Evolutionary conservation across 1,140 invertebrate species (phyloP), one percentile per base, ranked within the genome.

Genomic region (Myzus persicae): DNA sequence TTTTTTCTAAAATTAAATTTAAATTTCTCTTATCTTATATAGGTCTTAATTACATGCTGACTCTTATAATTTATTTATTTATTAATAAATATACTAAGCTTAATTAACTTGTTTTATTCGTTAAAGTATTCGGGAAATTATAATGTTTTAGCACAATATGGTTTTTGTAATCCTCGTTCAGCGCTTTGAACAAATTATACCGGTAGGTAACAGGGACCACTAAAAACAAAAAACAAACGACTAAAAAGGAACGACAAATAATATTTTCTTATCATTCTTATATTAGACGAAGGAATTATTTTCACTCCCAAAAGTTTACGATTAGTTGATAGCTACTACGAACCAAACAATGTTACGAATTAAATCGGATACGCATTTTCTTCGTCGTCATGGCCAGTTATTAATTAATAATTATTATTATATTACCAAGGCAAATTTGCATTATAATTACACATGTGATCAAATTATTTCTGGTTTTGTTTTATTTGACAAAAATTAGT

Each of bases 61-160:
- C 11, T n/a, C 36, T 76, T 76, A 76, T 76, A 76, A 76, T 76
- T 76, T n/a, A 54, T 22, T 22, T 51, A 67, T 67, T 67, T 67
- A 31, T 67, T 67, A n/a, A n/a, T 76, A 76, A n/a, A 18, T 76
- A 76, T 76, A n/a, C 31, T 18, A 18, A 76, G 31, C 59, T 76
- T 76, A 76, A 76, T n/a, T 76, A 76, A 76, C 59, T 76, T 76
- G 59, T 76, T 76, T n/a, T 76, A 76, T 76, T 76, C 59, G 59
- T 76, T 76, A 6, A 76, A 76, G 31, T 76, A n/a, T 76, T 76
- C 59, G 31, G 2, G 14, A 31, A 76, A 76, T 76, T 76, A 76
- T 76, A 76, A 76, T 76, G 59, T 76, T 76, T 76, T 76, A n/a
- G 11, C 59, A 76, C 59, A 76, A 76, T 76, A 76, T 76, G 59